These are phyloP conservation scores for Agapornis canus DNA, from an alignment of 2,797 vertebrate species.

Conservation along the genomic window DNA sequence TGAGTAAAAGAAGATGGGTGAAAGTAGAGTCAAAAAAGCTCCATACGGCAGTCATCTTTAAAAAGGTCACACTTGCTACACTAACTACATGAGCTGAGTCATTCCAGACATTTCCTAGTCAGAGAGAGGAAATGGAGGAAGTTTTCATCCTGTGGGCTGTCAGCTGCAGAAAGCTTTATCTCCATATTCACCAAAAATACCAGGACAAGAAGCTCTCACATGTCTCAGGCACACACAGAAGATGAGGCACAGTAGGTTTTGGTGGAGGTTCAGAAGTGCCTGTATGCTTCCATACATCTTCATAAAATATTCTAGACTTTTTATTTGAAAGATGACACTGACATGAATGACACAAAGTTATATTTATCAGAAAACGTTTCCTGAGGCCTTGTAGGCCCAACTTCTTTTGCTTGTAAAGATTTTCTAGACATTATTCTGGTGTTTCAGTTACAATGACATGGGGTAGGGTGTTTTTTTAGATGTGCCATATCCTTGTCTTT, in stretches of 20 bases:
- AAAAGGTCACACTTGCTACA: background rate
- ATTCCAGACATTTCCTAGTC: background rate
- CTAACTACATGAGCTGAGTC: background rate
- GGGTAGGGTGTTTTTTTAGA: background rate
- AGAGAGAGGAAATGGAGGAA: background rate
- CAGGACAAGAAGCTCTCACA: background rate
- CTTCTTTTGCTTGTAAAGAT: background rate
- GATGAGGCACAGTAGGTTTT: rapidly evolving
- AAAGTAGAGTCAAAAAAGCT: background rate
- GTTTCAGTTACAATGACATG: rapidly evolving
- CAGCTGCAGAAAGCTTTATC: background rate
- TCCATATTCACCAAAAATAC: background rate
- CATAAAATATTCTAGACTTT: background rate
- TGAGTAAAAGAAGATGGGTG: background rate
- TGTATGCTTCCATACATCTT: background rate
- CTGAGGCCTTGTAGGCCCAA: background rate
- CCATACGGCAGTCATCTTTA: background rate
- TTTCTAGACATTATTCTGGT: background rate
- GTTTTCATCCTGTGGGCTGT: background rate
- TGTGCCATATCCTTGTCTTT: background rate
- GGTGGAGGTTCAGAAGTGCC: background rate
- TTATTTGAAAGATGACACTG: background rate
- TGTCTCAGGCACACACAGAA: background rate
- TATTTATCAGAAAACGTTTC: rapidly evolving
- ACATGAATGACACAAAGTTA: background rate